These are phyloP conservation scores for Acronicta aceris DNA, from an alignment of 2,888 invertebrate species.

Conservation along the genomic window DNA sequence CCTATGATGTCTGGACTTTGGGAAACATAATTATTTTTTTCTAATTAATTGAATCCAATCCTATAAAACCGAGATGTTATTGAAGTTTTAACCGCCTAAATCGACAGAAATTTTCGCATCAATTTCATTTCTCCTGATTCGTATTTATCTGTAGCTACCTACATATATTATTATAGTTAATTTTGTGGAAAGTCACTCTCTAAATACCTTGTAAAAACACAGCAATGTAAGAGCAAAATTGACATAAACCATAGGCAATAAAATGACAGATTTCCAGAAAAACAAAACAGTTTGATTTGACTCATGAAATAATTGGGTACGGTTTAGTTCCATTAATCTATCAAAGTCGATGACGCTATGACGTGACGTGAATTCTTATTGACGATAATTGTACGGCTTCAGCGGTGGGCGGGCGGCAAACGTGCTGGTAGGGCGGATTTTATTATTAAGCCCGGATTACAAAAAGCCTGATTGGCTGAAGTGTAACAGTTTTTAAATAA, in stretches of 20 bases:
- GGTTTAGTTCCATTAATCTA: conserved; percentile 22
- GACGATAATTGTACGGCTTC: conserved; percentile 36
- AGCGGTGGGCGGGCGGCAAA: conserved; percentile 20
- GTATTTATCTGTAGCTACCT: too few relatives aligned
- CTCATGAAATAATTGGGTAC: background rate
- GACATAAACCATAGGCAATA: background rate
- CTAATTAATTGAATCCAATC: too few relatives aligned
- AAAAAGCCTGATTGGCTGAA: conserved; percentile 25
- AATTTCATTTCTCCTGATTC: too few relatives aligned
- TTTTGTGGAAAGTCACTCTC: too few relatives aligned
- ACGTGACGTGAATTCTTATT: conserved; percentile 27
- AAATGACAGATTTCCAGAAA: background rate
- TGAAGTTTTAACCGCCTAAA: too few relatives aligned
- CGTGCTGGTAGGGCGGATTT: conserved; percentile 22
- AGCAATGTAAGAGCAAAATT: too few relatives aligned
- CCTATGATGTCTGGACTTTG: too few relatives aligned
- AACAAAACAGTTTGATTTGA: background rate
- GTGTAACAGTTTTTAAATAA: conserved; percentile 8
- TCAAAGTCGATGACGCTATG: conserved; percentile 19
- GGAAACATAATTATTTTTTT: too few relatives aligned
- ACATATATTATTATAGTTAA: too few relatives aligned
- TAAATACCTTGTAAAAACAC: too few relatives aligned
- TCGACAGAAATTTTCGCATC: too few relatives aligned
- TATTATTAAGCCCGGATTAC: conserved; percentile 34
- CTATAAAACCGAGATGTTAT: too few relatives aligned